phyloP scores from a whole-genome alignment of 2,797 vertebrate species.

The Lemur catta region DNA sequence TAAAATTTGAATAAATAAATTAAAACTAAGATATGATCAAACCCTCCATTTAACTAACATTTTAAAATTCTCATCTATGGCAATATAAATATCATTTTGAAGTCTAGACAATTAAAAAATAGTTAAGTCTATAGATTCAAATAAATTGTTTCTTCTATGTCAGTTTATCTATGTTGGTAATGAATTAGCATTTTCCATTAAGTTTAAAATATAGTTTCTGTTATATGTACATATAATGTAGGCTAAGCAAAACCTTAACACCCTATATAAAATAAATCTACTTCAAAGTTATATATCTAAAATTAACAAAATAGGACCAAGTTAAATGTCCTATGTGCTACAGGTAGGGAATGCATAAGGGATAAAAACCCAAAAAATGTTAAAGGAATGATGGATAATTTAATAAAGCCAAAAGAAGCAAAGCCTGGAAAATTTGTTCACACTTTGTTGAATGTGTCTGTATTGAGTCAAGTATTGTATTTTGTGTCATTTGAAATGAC shows the following conservation, averaged over 20 bases:
- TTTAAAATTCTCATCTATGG: not conserved
- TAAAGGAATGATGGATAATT: conserved; percentile 29
- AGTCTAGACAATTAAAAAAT: not conserved
- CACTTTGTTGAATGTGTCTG: conserved; percentile 54
- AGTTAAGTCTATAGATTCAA: not conserved
- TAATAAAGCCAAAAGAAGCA: conserved; percentile 39
- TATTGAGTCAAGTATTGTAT: conserved; percentile 29
- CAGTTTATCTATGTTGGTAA: not conserved
- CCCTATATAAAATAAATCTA: not conserved
- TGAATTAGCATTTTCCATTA: not conserved
- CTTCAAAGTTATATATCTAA: not conserved
- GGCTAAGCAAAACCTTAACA: not conserved
- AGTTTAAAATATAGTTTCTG: not conserved
- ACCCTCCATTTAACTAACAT: not conserved
- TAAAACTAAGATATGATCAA: not conserved
- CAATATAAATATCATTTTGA: not conserved
- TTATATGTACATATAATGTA: not conserved
- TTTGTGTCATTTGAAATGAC: conserved; percentile 62
- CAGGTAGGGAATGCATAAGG: not conserved
- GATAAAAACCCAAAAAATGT: not conserved
- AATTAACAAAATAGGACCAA: not conserved
- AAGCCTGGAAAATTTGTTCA: conserved; percentile 39
- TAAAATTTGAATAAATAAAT: not conserved
- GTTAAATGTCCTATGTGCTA: not conserved
- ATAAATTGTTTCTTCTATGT: not conserved